Evolutionary conservation across 92 coral and sea anemone genomes (phyloP), one percentile per base, ranked within the genome.

Genomic region (Blastomussa wellsi): DNA sequence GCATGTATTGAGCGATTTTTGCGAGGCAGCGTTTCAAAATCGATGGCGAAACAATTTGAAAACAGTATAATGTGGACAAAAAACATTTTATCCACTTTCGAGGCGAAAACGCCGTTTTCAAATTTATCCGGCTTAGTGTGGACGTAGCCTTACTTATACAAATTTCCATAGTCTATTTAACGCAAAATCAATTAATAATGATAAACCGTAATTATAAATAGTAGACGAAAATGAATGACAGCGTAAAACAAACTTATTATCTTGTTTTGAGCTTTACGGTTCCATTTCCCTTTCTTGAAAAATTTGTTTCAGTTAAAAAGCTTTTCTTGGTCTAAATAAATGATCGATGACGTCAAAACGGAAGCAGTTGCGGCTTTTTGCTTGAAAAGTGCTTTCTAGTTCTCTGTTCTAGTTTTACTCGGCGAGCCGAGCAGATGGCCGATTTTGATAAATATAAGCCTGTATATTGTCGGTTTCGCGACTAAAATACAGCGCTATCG

Each of bases 341-440:
- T 0, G 37, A 52, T 4, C 57, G 20, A 35, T 49, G 69, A 38
- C 66, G 78, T 37, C 10, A 12, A 16, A 17, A 11, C 55, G n/a
- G n/a, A 19, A 49, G 36, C 9, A 24, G 37, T 82, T 82, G 78
- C 37, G 71, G 86, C n/a, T 60, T 37, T 72, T 22, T 82, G 60
- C n/a, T 37, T 82, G 11, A 5, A 22, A 52, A n/a, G 20, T 20
- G 52, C 39, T 65, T 19, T 66, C 3, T n/a, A n/a, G n/a, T 16
- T 65, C 48, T 68, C 24, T 47, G 55, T 32, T 20, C 33, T 33
- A 71, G 52, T 55, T 71, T 82, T 51, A 2, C 4, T 31, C 10
- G 16, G 4, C 59, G 20, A 52, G 86, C 86, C 26, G 15, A 52
- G 86, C 86, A 82, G 86, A 72, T 82, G 86, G 78, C 52, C 85